These are phyloP conservation scores for Heliconius erato DNA, from an alignment of 2,888 invertebrate species.

Conservation along the genomic window DNA sequence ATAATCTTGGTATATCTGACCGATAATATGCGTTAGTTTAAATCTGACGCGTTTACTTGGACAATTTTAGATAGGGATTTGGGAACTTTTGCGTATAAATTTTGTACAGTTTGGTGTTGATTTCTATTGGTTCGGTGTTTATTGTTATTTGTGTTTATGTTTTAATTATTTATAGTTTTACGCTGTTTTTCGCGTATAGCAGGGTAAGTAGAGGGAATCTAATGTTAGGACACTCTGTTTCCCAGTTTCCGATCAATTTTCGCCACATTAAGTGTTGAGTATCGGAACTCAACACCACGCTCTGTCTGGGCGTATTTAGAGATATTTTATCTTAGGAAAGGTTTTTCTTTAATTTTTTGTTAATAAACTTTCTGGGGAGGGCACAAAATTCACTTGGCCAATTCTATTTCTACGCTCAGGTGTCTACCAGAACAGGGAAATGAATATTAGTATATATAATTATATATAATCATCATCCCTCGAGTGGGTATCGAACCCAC, in stretches of 20 bases:
- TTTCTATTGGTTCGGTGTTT: background rate
- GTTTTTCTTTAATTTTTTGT: no score
- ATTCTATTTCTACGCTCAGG: no score
- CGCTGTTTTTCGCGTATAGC: background rate
- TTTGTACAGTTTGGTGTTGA: slow-evolving; percentile 65
- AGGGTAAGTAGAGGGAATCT: background rate
- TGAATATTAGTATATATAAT: no score
- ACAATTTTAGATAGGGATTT: slow-evolving; percentile 62
- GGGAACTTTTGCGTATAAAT: slow-evolving; percentile 74
- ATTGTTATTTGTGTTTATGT: background rate
- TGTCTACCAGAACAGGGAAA: no score
- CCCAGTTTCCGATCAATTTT: background rate
- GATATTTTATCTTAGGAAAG: no score
- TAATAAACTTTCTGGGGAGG: no score
- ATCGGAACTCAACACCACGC: background rate
- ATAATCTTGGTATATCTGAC: slow-evolving; percentile 85
- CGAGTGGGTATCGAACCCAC: no score
- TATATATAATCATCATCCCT: no score
- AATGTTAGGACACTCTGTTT: background rate
- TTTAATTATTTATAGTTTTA: background rate
- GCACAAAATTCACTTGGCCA: no score
- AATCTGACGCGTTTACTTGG: slow-evolving; percentile 72
- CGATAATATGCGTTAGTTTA: slow-evolving; percentile 83
- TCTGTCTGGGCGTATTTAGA: background rate
- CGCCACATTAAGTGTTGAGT: background rate